Evolutionary conservation across 2,888 invertebrate genomes (phyloP).

Genomic region (Phragmatobia fuliginosa): DNA sequence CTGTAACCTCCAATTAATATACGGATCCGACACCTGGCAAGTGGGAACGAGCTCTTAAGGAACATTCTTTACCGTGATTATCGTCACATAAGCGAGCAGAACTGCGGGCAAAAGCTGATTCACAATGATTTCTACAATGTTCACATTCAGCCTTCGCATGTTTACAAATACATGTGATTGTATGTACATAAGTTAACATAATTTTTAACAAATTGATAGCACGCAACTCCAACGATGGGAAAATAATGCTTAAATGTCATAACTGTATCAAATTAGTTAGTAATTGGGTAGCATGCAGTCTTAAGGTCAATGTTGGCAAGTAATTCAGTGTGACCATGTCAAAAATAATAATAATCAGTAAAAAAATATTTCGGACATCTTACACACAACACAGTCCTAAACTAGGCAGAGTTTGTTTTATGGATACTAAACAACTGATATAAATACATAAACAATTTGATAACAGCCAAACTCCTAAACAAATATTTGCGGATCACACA

Average conservation of each 20-base stretch:
- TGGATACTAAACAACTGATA: too few species aligned
- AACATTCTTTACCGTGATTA: too few species aligned
- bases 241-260: slow-evolving; percentile 7
- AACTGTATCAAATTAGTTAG: slow-evolving; percentile 13
- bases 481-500: too few species aligned
- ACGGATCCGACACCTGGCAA: too few species aligned
- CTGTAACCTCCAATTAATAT: too few species aligned
- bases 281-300: background rate
- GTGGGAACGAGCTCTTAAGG: too few species aligned
- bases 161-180: slow-evolving; percentile 10
- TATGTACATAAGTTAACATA: slow-evolving; percentile 13
- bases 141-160: slow-evolving; percentile 17
- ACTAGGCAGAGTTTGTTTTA: too few species aligned
- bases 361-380: too few species aligned
- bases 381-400: too few species aligned
- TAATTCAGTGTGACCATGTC: slow-evolving; percentile 7
- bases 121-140: background rate
- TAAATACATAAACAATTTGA: too few species aligned
- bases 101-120: background rate
- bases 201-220: slow-evolving; percentile 22
- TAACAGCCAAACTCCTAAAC: too few species aligned
- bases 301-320: slow-evolving; percentile 9
- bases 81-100: too few species aligned
- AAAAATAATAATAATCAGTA: background rate
- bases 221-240: slow-evolving; percentile 16